Conservation (phyloP, 1,140 invertebrate genomes). For the Trachelipus rathkii region DNA sequence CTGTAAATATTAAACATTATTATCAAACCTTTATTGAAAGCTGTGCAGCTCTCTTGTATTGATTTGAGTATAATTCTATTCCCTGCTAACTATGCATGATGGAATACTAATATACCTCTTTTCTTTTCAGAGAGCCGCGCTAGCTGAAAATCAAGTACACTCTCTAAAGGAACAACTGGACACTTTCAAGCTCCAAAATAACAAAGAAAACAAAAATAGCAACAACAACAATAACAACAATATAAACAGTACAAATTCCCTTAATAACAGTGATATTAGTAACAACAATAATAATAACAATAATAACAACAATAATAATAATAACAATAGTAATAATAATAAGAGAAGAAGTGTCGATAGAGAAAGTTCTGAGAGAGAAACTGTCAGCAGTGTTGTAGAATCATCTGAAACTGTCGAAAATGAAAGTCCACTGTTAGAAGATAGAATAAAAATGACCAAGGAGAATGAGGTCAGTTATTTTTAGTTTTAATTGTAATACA, state of each 20-base stretch:
- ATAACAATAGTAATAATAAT: conserved; percentile 8
- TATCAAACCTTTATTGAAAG: not conserved
- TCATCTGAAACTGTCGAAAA: conserved; percentile 22
- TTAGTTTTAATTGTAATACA: too few species aligned
- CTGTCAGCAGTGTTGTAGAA: conserved; percentile 25
- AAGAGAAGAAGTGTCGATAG: conserved; percentile 22
- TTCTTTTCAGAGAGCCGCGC: conserved; percentile 28
- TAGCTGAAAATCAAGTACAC: conserved; percentile 26
- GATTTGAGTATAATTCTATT: conserved; percentile 4
- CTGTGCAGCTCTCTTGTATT: not conserved
- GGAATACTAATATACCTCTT: conserved; percentile 16
- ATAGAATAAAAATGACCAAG: conserved; percentile 23
- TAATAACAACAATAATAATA: conserved; percentile 16
- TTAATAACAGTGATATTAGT: conserved; percentile 1
- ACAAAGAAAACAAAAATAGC: conserved; percentile 23
- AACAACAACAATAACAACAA: conserved; percentile 29
- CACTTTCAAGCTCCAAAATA: conserved; percentile 26
- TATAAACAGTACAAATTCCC: conserved; percentile 7
- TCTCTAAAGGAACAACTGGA: conserved; percentile 27
- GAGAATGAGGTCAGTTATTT: conserved; percentile 8
- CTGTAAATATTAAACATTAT: too few species aligned
- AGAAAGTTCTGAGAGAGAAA: conserved; percentile 3
- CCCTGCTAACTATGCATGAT: not conserved
- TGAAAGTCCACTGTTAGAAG: conserved; percentile 14
- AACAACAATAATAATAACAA: conserved; percentile 23